Percentiles rank a stretch among this genome's conserved stretches.
phyloP scores from a whole-genome alignment of 1,140 invertebrate species.

The Dendrolimus punctatus region DNA sequence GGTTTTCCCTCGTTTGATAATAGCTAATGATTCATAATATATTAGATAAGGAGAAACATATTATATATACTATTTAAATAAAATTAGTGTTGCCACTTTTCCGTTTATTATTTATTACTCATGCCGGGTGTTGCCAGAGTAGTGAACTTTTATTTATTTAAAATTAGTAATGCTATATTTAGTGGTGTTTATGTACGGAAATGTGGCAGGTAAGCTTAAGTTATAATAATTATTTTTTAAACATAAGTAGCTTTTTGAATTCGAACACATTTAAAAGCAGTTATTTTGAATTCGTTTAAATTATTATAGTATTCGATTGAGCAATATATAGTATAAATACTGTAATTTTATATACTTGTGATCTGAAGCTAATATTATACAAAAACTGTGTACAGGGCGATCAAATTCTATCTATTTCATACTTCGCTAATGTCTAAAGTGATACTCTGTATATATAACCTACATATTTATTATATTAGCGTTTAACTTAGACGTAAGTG shows the following conservation, averaged over 20 bases:
- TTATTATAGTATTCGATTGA: slow-evolving; percentile 37
- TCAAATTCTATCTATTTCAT: slow-evolving; percentile 27
- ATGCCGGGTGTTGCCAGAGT: slow-evolving; percentile 35
- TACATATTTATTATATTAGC: slow-evolving; percentile 24
- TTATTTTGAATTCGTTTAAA: slow-evolving; percentile 9
- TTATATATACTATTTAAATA: slow-evolving; percentile 25
- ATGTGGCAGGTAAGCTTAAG: slow-evolving; percentile 35
- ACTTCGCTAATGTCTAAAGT: slow-evolving; percentile 23
- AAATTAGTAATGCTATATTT: slow-evolving; percentile 9
- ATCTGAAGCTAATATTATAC: slow-evolving; percentile 28
- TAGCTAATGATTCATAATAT: slow-evolving; percentile 39
- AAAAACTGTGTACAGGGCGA: slow-evolving; percentile 35
- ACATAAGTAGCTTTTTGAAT: slow-evolving; percentile 18
- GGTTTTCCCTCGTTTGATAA: slow-evolving; percentile 31
- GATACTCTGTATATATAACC: slow-evolving; percentile 22
- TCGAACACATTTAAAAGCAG: slow-evolving; percentile 3
- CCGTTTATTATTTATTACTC: slow-evolving; percentile 21
- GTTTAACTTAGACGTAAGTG: slow-evolving; percentile 37
- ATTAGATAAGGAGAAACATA: slow-evolving; percentile 26
- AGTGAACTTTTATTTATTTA: slow-evolving; percentile 8
- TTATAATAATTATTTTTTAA: slow-evolving; percentile 30
- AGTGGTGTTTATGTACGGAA: slow-evolving; percentile 16
- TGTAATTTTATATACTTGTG: slow-evolving; percentile 19
- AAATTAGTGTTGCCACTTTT: slow-evolving; percentile 34
- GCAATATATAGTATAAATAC: slow-evolving; percentile 27